Conservation (phyloP, 2,797 vertebrate species). For the Diplodus puntazzo region DNA sequence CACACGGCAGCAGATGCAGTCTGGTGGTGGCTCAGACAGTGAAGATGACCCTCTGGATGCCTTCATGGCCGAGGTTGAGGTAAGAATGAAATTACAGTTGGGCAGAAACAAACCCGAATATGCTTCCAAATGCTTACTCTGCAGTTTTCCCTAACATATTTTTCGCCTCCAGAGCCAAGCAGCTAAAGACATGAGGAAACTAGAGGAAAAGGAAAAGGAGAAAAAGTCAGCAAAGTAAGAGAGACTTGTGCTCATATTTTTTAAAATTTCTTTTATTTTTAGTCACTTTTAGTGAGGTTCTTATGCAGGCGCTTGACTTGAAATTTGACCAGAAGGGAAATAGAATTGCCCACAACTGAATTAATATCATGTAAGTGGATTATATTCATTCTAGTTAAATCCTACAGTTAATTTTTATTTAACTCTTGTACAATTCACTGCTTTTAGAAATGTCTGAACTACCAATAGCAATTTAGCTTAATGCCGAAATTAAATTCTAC, state of each 20-base stretch:
- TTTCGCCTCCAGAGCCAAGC: slow-evolving; percentile 90
- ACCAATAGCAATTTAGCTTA: not conserved
- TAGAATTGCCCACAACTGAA: slow-evolving; percentile 14
- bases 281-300: not conserved
- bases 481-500: not conserved
- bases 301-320: not conserved
- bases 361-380: slow-evolving; percentile 2
- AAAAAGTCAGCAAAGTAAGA: slow-evolving; percentile 97
- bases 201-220: slow-evolving; percentile 98
- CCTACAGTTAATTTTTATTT: not conserved
- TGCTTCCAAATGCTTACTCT: not conserved
- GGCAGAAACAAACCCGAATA: not conserved
- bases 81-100: slow-evolving; percentile 67
- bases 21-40: slow-evolving; percentile 93
- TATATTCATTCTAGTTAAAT: slow-evolving; percentile 12
- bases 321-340: slow-evolving; percentile 12
- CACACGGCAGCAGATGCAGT: slow-evolving; percentile 93
- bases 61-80: slow-evolving; percentile 99
- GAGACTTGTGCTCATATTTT: not conserved
- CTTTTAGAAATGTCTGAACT: not conserved
- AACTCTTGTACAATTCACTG: slow-evolving; percentile 16
- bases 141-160: not conserved
- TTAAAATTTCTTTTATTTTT: slow-evolving; percentile 11
- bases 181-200: slow-evolving; percentile 96
- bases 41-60: slow-evolving; percentile 98